Conservation (phyloP, 1,140 invertebrate species). For the Drosophila cardini region DNA sequence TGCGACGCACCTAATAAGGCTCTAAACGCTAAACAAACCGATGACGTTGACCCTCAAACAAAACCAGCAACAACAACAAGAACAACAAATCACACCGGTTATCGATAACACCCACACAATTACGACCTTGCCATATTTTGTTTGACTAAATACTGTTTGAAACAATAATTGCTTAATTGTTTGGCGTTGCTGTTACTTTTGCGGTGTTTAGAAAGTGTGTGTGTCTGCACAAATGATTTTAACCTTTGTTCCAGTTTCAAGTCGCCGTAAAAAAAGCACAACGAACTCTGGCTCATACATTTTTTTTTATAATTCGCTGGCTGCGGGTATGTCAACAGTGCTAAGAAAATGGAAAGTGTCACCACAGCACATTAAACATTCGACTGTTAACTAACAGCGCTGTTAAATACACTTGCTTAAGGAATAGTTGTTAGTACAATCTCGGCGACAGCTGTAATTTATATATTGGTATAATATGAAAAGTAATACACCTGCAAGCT, state of each 20-base stretch:
- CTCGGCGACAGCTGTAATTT: background rate
- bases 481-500: too few relatives aligned
- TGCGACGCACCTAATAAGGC: slow-evolving; percentile 66
- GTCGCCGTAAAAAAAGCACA: slow-evolving; percentile 20
- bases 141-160: slow-evolving; percentile 23
- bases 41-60: slow-evolving; percentile 73
- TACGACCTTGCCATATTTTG: slow-evolving; percentile 30
- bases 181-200: slow-evolving; percentile 1
- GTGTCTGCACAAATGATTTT: slow-evolving; percentile 11
- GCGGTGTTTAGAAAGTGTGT: slow-evolving; percentile 37
- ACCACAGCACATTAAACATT: background rate
- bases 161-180: slow-evolving; percentile 30
- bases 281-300: slow-evolving; percentile 22
- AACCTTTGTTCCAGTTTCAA: slow-evolving; percentile 26
- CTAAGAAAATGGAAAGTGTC: slow-evolving; percentile 26
- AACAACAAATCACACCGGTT: slow-evolving; percentile 30
- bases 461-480: background rate
- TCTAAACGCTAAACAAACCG: slow-evolving; percentile 39
- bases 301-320: slow-evolving; percentile 2
- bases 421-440: background rate
- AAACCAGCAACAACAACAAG: background rate
- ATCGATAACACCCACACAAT: slow-evolving; percentile 50
- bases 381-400: slow-evolving; percentile 25
- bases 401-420: slow-evolving; percentile 24
- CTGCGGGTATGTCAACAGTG: background rate